Evolutionary conservation across 2,113 vertebrate genomes (phyloP).

Genomic region (Crotalus viridis): DNA sequence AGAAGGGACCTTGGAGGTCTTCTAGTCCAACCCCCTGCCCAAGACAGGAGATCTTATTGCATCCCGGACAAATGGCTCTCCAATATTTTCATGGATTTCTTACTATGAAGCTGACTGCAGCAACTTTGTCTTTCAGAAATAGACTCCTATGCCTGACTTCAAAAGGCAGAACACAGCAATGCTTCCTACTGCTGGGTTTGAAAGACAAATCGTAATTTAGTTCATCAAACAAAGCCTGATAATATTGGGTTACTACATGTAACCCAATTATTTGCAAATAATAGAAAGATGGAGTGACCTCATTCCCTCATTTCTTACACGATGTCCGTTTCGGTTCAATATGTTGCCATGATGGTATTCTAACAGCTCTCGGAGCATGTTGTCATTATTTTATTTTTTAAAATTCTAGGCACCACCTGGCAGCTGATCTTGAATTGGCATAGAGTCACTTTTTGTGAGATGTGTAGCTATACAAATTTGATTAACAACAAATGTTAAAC

Average conservation of each 20-base stretch:
- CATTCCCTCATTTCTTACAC: neutral
- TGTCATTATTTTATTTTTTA: neutral
- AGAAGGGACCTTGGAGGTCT: neutral
- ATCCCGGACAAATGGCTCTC: neutral
- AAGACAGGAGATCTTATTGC: neutral
- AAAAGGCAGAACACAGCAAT: neutral
- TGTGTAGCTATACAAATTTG: neutral
- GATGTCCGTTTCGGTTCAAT: neutral
- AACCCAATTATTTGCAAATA: neutral
- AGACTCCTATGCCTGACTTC: neutral
- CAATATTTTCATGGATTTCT: neutral
- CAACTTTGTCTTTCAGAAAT: neutral
- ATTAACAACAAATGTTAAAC: neutral
- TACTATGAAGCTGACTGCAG: neutral
- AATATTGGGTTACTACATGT: neutral
- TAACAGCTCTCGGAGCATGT: neutral
- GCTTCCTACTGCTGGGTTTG: neutral
- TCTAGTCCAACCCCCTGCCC: no score
- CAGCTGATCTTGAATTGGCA: neutral
- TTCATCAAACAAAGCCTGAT: neutral
- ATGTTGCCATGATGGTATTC: neutral
- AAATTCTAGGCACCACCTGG: neutral
- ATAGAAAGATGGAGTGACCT: neutral
- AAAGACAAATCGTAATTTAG: neutral
- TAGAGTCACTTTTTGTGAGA: neutral